A percentile compares a stretch with the other conserved stretches of the same genome.
Evolutionary conservation across 2,113 vertebrate species (phyloP).

Genomic region (Oncorhynchus gorbuscha): DNA sequence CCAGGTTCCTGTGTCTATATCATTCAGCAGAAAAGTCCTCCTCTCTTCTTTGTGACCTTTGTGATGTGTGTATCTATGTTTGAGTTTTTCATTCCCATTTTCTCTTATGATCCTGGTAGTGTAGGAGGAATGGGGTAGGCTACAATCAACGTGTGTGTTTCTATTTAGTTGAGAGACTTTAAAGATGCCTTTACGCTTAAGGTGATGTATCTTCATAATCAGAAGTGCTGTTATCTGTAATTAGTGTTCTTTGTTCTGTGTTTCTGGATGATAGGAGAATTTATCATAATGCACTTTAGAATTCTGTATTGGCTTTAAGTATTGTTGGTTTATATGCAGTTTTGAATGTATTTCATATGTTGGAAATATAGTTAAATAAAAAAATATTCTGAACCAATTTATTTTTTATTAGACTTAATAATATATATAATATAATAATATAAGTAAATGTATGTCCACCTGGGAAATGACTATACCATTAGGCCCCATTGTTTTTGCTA

Average conservation of each 20-base stretch:
- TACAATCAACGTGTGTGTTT: background rate
- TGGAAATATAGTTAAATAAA: slow-evolving; percentile 3
- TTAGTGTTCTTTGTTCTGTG: background rate
- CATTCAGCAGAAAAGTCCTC: background rate
- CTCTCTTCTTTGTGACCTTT: background rate
- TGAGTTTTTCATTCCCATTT: background rate
- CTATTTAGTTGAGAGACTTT: background rate
- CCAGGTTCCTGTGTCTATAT: slow-evolving; percentile 9
- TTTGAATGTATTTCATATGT: slow-evolving; percentile 3
- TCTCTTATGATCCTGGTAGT: background rate
- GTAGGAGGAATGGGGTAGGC: background rate
- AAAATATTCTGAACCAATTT: background rate
- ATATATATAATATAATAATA: too few relatives aligned
- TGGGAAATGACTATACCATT: too few relatives aligned
- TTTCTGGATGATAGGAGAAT: background rate
- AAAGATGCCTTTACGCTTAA: background rate
- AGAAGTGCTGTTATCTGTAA: background rate
- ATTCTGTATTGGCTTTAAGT: background rate
- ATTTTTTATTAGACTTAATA: background rate
- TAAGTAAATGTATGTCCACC: too few relatives aligned
- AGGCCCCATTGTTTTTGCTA: too few relatives aligned
- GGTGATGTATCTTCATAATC: background rate
- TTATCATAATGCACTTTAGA: background rate
- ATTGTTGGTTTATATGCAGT: background rate
- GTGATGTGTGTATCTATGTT: background rate